Conservation (phyloP, 1,140 invertebrate genomes). For the Physella acuta region DNA sequence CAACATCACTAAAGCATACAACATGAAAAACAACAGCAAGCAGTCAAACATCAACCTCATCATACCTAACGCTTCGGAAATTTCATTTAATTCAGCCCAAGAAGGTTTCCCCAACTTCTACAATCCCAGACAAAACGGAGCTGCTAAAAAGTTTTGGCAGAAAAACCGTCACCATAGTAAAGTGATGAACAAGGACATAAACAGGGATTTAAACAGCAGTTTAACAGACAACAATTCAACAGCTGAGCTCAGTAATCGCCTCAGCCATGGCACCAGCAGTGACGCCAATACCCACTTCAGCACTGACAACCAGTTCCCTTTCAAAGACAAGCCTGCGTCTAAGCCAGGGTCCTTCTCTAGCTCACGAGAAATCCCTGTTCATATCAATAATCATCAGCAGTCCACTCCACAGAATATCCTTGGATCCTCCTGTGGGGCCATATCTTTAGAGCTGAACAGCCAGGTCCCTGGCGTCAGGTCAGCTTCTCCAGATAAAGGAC, state of each 20-base stretch:
- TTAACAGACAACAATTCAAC: conserved; percentile 47
- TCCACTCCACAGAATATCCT: conserved; percentile 17
- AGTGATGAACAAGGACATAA: conserved; percentile 52
- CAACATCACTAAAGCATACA: conserved; percentile 40
- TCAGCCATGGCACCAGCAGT: conserved; percentile 43
- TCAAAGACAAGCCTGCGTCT: conserved; percentile 24
- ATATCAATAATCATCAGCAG: conserved; percentile 8
- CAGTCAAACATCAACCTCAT: conserved; percentile 50
- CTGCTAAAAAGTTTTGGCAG: conserved; percentile 87
- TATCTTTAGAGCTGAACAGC: conserved; percentile 14
- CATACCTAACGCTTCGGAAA: conserved; percentile 48
- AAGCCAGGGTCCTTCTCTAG: conserved; percentile 15
- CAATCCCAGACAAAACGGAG: conserved; percentile 88
- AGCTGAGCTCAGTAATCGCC: conserved; percentile 33
- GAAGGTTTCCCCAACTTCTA: conserved; percentile 72
- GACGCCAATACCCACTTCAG: conserved; percentile 48
- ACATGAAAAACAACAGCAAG: conserved; percentile 42
- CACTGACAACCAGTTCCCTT: conserved; percentile 49
- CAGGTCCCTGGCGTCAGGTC: not conserved
- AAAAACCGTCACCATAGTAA: conserved; percentile 76
- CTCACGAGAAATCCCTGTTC: conserved; percentile 23
- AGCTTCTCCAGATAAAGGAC: not conserved
- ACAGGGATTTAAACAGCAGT: conserved; percentile 48
- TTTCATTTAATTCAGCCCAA: conserved; percentile 64
- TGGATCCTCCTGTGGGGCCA: conserved; percentile 18